These are phyloP conservation scores for Stercorarius parasiticus DNA, from an alignment of 2,113 vertebrate species.

Conservation along the genomic window DNA sequence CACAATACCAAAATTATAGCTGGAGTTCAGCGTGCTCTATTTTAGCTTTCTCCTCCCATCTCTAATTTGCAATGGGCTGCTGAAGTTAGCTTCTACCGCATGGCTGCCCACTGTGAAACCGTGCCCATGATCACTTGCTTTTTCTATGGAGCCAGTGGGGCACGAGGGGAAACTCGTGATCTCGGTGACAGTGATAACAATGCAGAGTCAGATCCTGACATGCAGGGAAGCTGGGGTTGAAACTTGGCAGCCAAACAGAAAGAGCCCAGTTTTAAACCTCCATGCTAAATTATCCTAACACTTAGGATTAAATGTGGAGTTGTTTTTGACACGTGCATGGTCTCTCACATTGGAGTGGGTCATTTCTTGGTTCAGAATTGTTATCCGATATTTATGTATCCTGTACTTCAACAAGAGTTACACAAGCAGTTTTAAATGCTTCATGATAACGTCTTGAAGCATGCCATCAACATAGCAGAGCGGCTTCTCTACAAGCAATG, in stretches of 20 bases:
- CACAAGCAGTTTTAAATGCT: neutral
- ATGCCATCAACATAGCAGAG: neutral
- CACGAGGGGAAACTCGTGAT: constrained; percentile 41
- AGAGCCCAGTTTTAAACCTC: neutral
- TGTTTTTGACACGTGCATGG: neutral
- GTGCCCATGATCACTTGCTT: constrained; percentile 7
- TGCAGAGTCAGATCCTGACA: neutral
- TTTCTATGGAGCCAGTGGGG: constrained; percentile 33
- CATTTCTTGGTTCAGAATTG: neutral
- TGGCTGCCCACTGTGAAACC: neutral
- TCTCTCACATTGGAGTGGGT: neutral
- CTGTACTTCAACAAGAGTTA: neutral
- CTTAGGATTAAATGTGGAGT: neutral
- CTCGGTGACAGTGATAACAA: neutral
- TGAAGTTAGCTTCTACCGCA: neutral
- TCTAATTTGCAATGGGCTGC: constrained; percentile 44
- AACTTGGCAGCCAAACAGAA: constrained; percentile 44
- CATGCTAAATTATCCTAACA: constrained; percentile 2
- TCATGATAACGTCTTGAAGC: neutral
- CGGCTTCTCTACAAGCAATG: neutral
- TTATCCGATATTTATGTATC: neutral
- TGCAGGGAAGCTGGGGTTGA: neutral
- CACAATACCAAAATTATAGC: constrained; percentile 59
- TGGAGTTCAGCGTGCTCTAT: constrained; percentile 13
- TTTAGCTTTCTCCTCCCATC: constrained; percentile 40